Evolutionary conservation across 2,113 vertebrate genomes (phyloP).

Genomic region (Podocnemis expansa): DNA sequence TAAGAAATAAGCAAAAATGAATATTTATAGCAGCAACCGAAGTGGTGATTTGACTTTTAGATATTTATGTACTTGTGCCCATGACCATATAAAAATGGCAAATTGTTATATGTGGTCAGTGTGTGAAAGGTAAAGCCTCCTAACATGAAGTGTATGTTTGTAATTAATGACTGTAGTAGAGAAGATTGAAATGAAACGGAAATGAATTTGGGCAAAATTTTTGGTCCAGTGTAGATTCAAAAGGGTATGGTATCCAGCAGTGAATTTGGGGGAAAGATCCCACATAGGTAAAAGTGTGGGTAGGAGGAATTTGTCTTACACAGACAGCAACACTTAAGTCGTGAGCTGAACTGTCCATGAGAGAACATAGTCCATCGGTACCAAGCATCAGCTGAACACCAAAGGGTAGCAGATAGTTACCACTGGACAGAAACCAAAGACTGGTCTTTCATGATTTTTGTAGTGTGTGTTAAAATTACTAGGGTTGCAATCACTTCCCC

Average conservation of each 20-base stretch:
- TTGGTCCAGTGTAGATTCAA: neutral
- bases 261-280: neutral
- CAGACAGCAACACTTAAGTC: neutral
- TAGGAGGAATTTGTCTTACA: neutral
- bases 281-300: neutral
- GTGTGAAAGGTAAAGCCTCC: neutral
- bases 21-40: neutral
- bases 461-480: neutral
- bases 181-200: neutral
- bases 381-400: neutral
- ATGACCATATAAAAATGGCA: neutral
- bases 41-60: neutral
- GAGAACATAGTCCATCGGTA: neutral
- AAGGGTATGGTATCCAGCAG: fast-evolving
- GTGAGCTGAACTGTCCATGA: no score
- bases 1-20: neutral
- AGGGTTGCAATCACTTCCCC: neutral
- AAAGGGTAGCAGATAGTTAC: neutral
- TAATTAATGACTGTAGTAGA: neutral
- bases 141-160: neutral
- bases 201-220: neutral
- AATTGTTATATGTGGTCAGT: neutral
- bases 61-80: neutral
- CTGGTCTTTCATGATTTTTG: neutral
- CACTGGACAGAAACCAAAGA: neutral